phyloP scores from a whole-genome alignment of 2,113 vertebrate species.

The Phainopepla nitens region DNA sequence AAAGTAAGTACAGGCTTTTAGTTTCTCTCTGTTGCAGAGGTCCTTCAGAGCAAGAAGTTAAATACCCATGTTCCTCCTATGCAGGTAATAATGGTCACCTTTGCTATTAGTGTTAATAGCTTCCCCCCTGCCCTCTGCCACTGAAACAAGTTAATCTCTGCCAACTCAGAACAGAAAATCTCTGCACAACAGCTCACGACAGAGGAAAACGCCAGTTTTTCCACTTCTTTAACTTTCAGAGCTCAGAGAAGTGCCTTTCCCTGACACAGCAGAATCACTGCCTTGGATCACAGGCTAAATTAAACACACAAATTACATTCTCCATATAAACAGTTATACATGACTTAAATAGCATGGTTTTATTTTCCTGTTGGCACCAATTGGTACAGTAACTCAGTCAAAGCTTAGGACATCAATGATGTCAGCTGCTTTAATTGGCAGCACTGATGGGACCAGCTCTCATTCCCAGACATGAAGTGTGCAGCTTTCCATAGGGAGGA shows the following conservation, averaged over 20 bases:
- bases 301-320: slow-evolving; percentile 41
- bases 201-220: not conserved
- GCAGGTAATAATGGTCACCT: slow-evolving; percentile 8
- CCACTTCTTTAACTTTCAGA: not conserved
- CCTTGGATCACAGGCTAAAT: slow-evolving; percentile 55
- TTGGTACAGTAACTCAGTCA: slow-evolving; percentile 40
- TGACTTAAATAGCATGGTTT: slow-evolving; percentile 36
- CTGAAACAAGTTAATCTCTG: not conserved
- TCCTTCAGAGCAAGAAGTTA: not conserved
- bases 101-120: slow-evolving; percentile 6
- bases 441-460: not conserved
- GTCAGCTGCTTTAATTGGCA: slow-evolving; percentile 60
- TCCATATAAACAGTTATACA: slow-evolving; percentile 36
- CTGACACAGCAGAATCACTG: slow-evolving; percentile 35
- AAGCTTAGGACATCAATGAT: slow-evolving; percentile 33
- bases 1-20: not conserved
- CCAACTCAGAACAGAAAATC: not conserved
- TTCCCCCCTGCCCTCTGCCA: not conserved
- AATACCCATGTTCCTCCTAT: not conserved
- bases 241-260: not conserved
- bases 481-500: slow-evolving; percentile 53
- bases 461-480: slow-evolving; percentile 17
- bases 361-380: slow-evolving; percentile 48
- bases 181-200: not conserved
- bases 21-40: not conserved